Percentiles rank a stretch among this genome's conserved stretches.
Conservation (phyloP, 2,888 invertebrate genomes). For the Loripinus fragilis region DNA sequence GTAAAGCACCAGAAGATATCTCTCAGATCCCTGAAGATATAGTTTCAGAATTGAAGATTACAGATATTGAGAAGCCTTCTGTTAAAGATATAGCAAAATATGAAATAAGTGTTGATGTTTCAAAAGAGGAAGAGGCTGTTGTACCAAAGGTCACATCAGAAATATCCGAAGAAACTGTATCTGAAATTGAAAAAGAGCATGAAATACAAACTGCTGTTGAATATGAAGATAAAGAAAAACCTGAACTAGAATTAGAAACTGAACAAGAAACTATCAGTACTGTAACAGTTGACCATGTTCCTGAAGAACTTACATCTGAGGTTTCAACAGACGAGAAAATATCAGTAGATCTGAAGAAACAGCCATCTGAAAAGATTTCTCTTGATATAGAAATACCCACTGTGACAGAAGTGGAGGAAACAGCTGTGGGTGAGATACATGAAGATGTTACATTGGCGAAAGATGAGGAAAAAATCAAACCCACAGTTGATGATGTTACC, state of each 20-base stretch:
- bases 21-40: not conserved
- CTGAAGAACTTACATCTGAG: not conserved
- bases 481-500: slow-evolving; percentile 21
- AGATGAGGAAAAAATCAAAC: not conserved
- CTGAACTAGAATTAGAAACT: slow-evolving; percentile 2
- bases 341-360: slow-evolving; percentile 14
- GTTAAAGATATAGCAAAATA: not conserved
- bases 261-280: slow-evolving; percentile 1
- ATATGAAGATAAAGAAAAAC: not conserved
- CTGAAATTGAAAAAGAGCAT: slow-evolving; percentile 42
- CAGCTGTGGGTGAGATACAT: not conserved
- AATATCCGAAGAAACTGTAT: not conserved
- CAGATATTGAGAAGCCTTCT: not conserved
- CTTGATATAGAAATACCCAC: slow-evolving; percentile 8
- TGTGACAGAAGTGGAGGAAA: not conserved
- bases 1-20: not conserved
- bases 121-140: not conserved
- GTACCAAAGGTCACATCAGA: not conserved
- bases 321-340: not conserved
- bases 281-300: not conserved
- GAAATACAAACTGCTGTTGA: not conserved
- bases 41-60: not conserved
- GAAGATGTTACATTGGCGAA: not conserved
- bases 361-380: slow-evolving; percentile 8
- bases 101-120: not conserved